These are phyloP conservation scores for Drosophila yakuba DNA, from an alignment of 1,140 invertebrate genomes.

Conservation along the genomic window DNA sequence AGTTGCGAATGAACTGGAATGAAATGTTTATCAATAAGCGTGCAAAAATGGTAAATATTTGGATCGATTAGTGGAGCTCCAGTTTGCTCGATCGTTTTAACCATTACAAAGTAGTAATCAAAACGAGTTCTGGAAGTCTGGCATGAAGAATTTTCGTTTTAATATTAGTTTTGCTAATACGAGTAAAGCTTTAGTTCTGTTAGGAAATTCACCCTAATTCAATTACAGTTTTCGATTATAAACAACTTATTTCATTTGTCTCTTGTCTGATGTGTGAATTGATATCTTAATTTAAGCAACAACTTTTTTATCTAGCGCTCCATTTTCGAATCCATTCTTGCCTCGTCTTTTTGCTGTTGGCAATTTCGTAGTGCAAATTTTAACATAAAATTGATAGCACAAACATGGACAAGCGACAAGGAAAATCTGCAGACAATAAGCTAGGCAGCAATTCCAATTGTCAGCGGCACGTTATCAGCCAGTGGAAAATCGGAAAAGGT, in stretches of 20 bases:
- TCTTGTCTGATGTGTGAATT: not conserved
- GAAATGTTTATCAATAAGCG: conserved; percentile 45
- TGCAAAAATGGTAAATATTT: conserved; percentile 46
- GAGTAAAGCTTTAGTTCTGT: not conserved
- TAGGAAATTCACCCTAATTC: not conserved
- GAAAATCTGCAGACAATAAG: conserved; percentile 47
- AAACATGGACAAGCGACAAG: conserved; percentile 44
- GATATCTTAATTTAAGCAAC: not conserved
- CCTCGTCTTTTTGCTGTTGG: conserved; percentile 14
- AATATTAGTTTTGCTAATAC: not conserved
- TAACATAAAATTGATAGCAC: conserved; percentile 59
- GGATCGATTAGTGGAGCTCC: conserved; percentile 24
- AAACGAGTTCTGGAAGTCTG: conserved; percentile 12
- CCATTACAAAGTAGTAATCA: not conserved
- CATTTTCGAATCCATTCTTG: not conserved
- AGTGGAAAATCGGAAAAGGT: conserved; percentile 4
- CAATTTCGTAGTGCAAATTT: conserved; percentile 55
- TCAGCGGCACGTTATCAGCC: conserved; percentile 66
- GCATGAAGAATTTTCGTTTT: not conserved
- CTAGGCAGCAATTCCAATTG: conserved; percentile 68
- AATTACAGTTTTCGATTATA: not conserved
- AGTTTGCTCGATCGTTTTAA: conserved; percentile 1
- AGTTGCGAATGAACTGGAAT: conserved; percentile 11
- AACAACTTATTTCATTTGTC: not conserved
- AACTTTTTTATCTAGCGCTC: not conserved